Percentiles rank a stretch among this genome's conserved stretches.
Evolutionary conservation across 2,797 vertebrate genomes (phyloP).

Genomic region (Heterohyrax brucei): DNA sequence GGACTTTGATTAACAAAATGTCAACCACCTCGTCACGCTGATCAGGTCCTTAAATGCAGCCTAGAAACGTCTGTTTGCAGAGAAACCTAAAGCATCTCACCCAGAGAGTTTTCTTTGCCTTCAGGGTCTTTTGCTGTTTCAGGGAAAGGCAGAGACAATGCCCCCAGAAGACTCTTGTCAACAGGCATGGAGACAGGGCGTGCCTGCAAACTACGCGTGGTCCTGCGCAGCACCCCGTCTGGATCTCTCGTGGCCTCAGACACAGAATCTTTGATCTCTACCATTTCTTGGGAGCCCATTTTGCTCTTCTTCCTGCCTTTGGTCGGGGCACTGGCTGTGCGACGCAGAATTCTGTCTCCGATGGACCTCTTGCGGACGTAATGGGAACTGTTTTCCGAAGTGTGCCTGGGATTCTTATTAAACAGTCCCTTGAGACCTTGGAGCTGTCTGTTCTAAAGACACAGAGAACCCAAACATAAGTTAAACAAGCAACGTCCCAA

Average conservation of each 20-base stretch:
- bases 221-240: constrained; percentile 88
- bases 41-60: not conserved
- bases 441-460: constrained; percentile 95
- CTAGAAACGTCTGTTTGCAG: not conserved
- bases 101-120: constrained; percentile 90
- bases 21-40: not conserved
- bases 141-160: constrained; percentile 91
- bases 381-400: constrained; percentile 91
- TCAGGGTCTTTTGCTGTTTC: constrained; percentile 89
- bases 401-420: constrained; percentile 94
- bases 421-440: constrained; percentile 97
- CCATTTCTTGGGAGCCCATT: constrained; percentile 93
- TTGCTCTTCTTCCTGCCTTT: constrained; percentile 98
- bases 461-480: constrained; percentile 74
- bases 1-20: constrained; percentile 45
- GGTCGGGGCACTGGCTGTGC: constrained; percentile 97
- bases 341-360: constrained; percentile 96
- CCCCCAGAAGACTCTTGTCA: constrained; percentile 94
- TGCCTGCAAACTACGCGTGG: constrained; percentile 90
- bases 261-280: constrained; percentile 89
- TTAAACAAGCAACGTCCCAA: accelerated
- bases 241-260: constrained; percentile 87
- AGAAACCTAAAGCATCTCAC: constrained; percentile 90
- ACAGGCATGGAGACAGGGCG: constrained; percentile 97
- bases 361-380: constrained; percentile 95